Conservation (phyloP, 2,113 vertebrate genomes). For the human (Homo sapiens) region DNA sequence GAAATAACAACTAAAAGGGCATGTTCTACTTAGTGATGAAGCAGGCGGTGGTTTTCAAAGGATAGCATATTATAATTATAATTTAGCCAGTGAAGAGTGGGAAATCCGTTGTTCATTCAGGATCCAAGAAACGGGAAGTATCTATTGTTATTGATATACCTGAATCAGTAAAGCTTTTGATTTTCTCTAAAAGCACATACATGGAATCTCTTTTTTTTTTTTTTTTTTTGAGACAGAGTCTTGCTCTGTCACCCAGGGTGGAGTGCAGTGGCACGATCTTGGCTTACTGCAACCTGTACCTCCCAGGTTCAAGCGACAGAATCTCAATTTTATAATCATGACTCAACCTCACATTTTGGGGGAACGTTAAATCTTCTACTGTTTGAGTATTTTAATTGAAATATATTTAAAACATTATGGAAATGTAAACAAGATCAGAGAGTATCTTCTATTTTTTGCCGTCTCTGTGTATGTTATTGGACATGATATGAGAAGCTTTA, state of each 20-base stretch:
- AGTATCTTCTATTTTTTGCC: background rate
- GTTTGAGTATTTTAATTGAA: background rate
- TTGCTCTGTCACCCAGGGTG: no score
- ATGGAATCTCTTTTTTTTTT: background rate
- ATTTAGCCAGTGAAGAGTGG: background rate
- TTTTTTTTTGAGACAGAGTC: no score
- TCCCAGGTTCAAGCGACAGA: background rate
- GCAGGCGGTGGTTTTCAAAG: background rate
- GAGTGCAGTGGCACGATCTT: no score
- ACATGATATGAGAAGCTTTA: background rate
- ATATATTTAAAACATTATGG: background rate
- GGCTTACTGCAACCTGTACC: no score
- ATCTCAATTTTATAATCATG: background rate
- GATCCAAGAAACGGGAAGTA: background rate
- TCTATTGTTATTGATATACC: background rate
- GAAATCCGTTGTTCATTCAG: background rate
- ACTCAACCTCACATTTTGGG: background rate
- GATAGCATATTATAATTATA: background rate
- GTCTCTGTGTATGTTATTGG: background rate
- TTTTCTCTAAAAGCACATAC: background rate
- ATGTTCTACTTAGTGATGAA: background rate
- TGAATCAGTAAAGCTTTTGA: background rate
- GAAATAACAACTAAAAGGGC: background rate
- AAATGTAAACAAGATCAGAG: background rate
- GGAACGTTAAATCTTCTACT: background rate